These are phyloP conservation scores for Tachina fera DNA, from an alignment of 2,888 invertebrate genomes.

Conservation along the genomic window DNA sequence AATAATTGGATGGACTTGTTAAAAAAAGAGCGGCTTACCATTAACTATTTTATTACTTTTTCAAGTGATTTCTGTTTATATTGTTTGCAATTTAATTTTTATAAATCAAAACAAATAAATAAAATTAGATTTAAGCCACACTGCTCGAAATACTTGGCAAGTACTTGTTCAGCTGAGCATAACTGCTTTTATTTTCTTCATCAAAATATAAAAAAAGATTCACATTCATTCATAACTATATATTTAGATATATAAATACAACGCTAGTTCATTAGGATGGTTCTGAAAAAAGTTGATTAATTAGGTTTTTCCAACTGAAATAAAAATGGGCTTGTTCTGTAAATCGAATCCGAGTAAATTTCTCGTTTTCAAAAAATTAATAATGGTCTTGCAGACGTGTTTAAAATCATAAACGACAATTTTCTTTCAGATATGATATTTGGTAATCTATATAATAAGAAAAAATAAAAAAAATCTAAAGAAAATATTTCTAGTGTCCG, in stretches of 20 bases:
- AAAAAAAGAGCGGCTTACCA: neutral
- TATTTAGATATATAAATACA: neutral
- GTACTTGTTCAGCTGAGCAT: constrained; percentile 52
- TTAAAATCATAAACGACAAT: too few relatives aligned
- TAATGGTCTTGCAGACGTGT: too few relatives aligned
- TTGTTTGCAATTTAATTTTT: neutral
- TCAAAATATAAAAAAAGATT: constrained; percentile 3
- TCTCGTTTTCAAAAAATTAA: too few relatives aligned
- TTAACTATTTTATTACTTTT: neutral
- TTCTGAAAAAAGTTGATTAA: neutral
- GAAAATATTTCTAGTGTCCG: too few relatives aligned
- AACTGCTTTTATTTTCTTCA: constrained; percentile 47
- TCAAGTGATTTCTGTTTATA: neutral
- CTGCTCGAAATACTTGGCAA: neutral
- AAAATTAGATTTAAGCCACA: constrained; percentile 1
- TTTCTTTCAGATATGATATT: too few relatives aligned
- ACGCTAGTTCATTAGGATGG: constrained; percentile 1
- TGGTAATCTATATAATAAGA: too few relatives aligned
- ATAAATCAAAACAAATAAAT: constrained; percentile 17
- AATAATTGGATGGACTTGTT: neutral
- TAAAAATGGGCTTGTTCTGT: too few relatives aligned
- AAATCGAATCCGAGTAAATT: too few relatives aligned
- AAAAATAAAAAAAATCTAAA: too few relatives aligned
- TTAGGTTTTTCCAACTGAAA: too few relatives aligned
- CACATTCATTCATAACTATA: constrained; percentile 2